Conservation (phyloP, 2,888 invertebrate genomes). For the Drymonia ruficornis region DNA sequence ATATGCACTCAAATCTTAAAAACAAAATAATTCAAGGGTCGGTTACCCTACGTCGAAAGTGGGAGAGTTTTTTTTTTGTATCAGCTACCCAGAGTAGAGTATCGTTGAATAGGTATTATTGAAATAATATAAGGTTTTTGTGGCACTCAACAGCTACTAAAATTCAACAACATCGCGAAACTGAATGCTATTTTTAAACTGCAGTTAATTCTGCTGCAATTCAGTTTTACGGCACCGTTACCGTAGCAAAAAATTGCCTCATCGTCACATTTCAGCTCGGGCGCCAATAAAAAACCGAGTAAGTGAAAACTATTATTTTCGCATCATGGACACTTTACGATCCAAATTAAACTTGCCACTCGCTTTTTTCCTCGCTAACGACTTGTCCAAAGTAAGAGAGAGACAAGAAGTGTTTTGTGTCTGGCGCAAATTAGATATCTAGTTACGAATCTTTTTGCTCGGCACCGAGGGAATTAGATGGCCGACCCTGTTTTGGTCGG, state of each 20-base stretch:
- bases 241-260: slow-evolving; percentile 36
- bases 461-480: slow-evolving; percentile 28
- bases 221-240: slow-evolving; percentile 26
- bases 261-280: slow-evolving; percentile 36
- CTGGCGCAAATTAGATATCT: slow-evolving; percentile 49
- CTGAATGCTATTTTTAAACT: background rate
- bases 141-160: background rate
- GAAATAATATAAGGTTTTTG: too few species aligned
- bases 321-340: slow-evolving; percentile 47
- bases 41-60: too few species aligned
- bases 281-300: slow-evolving; percentile 45
- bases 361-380: slow-evolving; percentile 53
- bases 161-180: slow-evolving; percentile 2
- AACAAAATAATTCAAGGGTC: too few species aligned
- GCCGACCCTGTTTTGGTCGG: slow-evolving; percentile 24
- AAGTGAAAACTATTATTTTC: slow-evolving; percentile 53
- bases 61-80: too few species aligned
- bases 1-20: too few species aligned
- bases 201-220: slow-evolving; percentile 14
- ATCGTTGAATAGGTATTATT: too few species aligned
- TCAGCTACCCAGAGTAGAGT: too few species aligned
- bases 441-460: slow-evolving; percentile 45
- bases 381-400: slow-evolving; percentile 48
- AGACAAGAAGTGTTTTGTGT: slow-evolving; percentile 50
- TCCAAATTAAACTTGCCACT: slow-evolving; percentile 51